These are phyloP conservation scores for Drosophila repletoides DNA, from an alignment of 1,140 invertebrate species.

Conservation along the genomic window DNA sequence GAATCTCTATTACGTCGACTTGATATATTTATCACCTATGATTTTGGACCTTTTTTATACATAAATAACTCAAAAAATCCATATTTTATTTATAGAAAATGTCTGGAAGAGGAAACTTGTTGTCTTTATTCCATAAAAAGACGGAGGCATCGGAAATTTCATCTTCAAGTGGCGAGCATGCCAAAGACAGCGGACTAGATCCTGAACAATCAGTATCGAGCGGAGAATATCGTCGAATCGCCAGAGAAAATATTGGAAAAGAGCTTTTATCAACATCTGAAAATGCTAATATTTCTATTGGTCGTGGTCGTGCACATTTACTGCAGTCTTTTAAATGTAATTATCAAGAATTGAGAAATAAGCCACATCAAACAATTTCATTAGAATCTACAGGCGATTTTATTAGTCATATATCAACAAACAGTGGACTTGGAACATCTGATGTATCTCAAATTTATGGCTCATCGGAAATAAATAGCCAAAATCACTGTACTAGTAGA, in stretches of 20 bases:
- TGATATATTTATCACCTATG: too few species aligned
- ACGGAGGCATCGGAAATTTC: slow-evolving; percentile 4
- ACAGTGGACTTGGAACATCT: background rate
- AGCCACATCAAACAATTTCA: background rate
- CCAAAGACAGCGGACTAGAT: slow-evolving; percentile 27
- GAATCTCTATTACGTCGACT: too few species aligned
- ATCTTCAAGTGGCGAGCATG: slow-evolving; percentile 5
- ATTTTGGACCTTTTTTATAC: too few species aligned
- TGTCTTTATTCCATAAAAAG: slow-evolving; percentile 25
- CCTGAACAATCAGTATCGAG: slow-evolving; percentile 14
- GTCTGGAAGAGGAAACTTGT: slow-evolving; percentile 36
- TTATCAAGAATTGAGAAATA: background rate
- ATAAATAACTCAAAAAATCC: background rate
- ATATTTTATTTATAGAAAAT: slow-evolving; percentile 13
- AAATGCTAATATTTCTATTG: slow-evolving; percentile 18
- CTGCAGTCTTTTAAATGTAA: slow-evolving; percentile 8
- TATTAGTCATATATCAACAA: background rate
- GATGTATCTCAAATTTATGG: background rate
- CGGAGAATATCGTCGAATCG: background rate
- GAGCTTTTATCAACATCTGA: slow-evolving; percentile 7
- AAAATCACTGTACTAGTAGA: background rate
- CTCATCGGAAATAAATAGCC: background rate
- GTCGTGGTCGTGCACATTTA: slow-evolving; percentile 23
- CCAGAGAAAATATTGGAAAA: background rate
- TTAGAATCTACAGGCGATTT: background rate